phyloP scores from a whole-genome alignment of 2,797 vertebrate species.

The Etheostoma nigrum region DNA sequence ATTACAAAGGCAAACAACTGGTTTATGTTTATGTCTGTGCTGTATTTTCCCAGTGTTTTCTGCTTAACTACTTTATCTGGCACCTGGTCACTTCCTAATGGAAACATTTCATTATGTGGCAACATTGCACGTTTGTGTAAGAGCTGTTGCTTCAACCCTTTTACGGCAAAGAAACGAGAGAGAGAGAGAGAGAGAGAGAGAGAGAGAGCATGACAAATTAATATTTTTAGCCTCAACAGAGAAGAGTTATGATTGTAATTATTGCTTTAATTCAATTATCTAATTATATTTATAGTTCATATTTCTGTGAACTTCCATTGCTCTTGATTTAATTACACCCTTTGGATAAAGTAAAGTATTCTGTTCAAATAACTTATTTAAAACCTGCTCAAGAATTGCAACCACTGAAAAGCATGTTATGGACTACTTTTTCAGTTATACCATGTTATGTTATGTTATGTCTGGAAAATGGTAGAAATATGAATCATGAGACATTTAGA shows the following conservation, averaged over 20 bases:
- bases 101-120: not conserved
- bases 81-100: slow-evolving; percentile 6
- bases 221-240: no score
- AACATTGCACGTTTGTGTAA: not conserved
- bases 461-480: not conserved
- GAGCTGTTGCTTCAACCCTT: not conserved
- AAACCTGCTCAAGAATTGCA: not conserved
- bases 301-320: not conserved
- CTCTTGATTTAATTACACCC: not conserved
- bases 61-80: not conserved
- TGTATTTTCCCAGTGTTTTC: not conserved
- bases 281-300: no score
- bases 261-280: no score
- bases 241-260: no score
- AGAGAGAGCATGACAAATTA: no score
- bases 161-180: not conserved
- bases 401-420: not conserved
- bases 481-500: not conserved
- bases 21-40: not conserved
- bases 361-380: not conserved
- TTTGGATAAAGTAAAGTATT: not conserved
- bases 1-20: slow-evolving; percentile 3
- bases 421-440: not conserved
- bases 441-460: not conserved
- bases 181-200: not conserved